Evolutionary conservation across 2,113 vertebrate species (phyloP).

Genomic region (Pao palembangensis): DNA sequence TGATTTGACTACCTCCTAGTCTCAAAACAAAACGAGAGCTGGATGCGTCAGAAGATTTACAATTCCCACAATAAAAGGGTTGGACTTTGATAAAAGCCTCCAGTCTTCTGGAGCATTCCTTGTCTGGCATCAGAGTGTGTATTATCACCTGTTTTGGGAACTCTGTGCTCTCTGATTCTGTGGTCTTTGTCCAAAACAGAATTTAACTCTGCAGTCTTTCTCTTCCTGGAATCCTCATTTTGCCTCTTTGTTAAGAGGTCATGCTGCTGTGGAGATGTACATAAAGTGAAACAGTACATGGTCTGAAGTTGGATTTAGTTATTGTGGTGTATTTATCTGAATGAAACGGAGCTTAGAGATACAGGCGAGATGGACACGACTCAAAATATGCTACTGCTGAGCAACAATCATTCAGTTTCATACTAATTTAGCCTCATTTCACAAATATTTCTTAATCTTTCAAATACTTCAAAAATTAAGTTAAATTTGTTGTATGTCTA

Average conservation of each 20-base stretch:
- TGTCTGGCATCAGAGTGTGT: slow-evolving; percentile 29
- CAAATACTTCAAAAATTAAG: no score
- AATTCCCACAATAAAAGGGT: slow-evolving; percentile 25
- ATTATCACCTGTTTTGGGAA: slow-evolving; percentile 61
- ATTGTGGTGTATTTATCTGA: slow-evolving; percentile 37
- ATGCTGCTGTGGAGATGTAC: no score
- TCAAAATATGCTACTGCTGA: slow-evolving; percentile 35
- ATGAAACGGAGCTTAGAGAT: slow-evolving; percentile 16
- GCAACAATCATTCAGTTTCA: not conserved
- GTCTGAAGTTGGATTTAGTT: slow-evolving; percentile 20
- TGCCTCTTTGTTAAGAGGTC: slow-evolving; percentile 23
- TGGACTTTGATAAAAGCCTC: slow-evolving; percentile 30
- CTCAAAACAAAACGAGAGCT: slow-evolving; percentile 27
- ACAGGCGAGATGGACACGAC: slow-evolving; percentile 26
- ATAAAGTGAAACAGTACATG: slow-evolving; percentile 19
- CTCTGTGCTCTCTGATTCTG: slow-evolving; percentile 30
- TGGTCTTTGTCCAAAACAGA: slow-evolving; percentile 39
- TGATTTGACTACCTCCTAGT: slow-evolving; percentile 37
- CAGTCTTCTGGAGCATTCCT: slow-evolving; percentile 19
- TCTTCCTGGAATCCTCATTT: slow-evolving; percentile 11
- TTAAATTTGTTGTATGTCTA: no score
- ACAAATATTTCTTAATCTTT: no score
- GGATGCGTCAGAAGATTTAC: slow-evolving; percentile 18
- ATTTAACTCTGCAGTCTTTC: slow-evolving; percentile 8
- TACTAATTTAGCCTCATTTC: no score